Base-by-base conservation (phyloP, 2,113 vertebrate genomes). In the Gasterosteus aculeatus region DNA sequence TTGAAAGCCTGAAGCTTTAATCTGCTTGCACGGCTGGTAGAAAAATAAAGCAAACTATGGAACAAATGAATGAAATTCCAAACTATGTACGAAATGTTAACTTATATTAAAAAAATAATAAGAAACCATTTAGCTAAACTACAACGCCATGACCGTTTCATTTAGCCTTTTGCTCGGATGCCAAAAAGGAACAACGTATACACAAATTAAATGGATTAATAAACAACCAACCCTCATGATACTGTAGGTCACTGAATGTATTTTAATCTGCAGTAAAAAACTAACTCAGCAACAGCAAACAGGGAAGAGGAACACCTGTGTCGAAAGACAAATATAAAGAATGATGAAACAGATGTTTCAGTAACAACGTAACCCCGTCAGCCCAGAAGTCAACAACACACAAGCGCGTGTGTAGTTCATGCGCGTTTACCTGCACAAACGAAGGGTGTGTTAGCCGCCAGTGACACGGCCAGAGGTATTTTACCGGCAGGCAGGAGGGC, bases 321-420 rank as follows among this genome's bases (percentile, higher is more conserved):
- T 83, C 16, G 83, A 87, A 90, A 90, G 79, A 81, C 81, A 85
- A 91, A 91, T 83, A 87, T 69, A 31, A 67, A 67, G 77, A 39
- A 41, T 89, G 85, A 86, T 87, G 87, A 90, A 89, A 91, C 84
- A 90, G 85, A 89, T 90, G 83, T 83, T 80, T 83, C 26, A 26
- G 71, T 73, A 79, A 77, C 59, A 76, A 72, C 83, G 77, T 85
- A 82, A 87, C 75, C 56, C 84, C 80, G 79, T 81, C 74, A 60
- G 54, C 47, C 53, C 62, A 33, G 41, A 41, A 60, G 67, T 78
- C 75, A 82, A 81, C 86, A 83, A 22, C 72, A 86, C 54, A 81
- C 72, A 44, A 58, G 73, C 53, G 35, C 10, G 3, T 22, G 11
- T 61, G 42, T 44, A 38, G 11, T 75, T 42, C 39, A 18, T 44